phyloP scores from a whole-genome alignment of 2,888 invertebrate genomes.

The Molorchus minor region DNA sequence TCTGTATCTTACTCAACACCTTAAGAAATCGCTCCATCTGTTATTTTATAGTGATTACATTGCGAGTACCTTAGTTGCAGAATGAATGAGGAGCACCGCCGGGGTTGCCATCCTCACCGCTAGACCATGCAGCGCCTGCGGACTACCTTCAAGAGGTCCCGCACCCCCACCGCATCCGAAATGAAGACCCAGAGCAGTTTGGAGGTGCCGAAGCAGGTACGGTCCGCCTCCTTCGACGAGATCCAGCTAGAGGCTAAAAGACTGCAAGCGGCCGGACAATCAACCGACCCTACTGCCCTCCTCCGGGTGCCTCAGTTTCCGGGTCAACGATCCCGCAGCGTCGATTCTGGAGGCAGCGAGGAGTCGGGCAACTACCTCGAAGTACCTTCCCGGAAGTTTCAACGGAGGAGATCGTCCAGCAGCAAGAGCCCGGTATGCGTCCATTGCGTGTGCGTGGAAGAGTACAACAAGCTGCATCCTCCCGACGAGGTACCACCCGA shows the following conservation, averaged over 20 bases:
- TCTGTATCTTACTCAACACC: no score
- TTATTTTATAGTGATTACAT: neutral
- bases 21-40: no score
- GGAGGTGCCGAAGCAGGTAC: constrained; percentile 89
- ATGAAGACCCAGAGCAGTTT: constrained; percentile 93
- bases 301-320: constrained; percentile 74
- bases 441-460: constrained; percentile 80
- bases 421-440: constrained; percentile 74
- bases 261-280: constrained; percentile 58
- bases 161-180: constrained; percentile 88
- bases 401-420: constrained; percentile 71
- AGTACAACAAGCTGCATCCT: constrained; percentile 70
- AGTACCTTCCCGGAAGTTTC: constrained; percentile 69
- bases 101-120: constrained; percentile 35
- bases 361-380: constrained; percentile 69
- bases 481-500: constrained; percentile 61
- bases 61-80: constrained; percentile 31
- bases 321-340: constrained; percentile 79
- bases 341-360: constrained; percentile 79
- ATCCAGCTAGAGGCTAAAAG: constrained; percentile 83
- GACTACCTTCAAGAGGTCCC: constrained; percentile 87
- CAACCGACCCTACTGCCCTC: constrained; percentile 59
- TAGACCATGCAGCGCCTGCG: constrained; percentile 78
- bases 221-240: constrained; percentile 91
- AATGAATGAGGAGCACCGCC: constrained; percentile 36